Evolutionary conservation across 2,113 vertebrate genomes (phyloP).

Genomic region (Menura novaehollandiae): DNA sequence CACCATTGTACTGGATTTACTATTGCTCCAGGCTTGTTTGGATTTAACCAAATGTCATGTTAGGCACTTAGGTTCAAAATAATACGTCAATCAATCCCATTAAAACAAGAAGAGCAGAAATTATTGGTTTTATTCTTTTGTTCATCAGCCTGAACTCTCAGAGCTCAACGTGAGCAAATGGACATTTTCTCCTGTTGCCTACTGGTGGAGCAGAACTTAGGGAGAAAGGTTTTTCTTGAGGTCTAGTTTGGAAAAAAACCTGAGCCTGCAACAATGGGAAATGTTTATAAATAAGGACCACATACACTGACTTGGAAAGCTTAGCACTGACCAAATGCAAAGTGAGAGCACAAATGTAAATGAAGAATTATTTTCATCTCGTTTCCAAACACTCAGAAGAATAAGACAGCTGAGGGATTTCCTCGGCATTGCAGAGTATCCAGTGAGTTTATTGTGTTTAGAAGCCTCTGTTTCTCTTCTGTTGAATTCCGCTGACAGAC

Average conservation of each 20-base stretch:
- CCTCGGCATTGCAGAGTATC: not conserved
- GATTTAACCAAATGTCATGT: not conserved
- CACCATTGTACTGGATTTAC: not conserved
- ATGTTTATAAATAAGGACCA: not conserved
- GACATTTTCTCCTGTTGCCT: not conserved
- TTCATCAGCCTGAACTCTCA: not conserved
- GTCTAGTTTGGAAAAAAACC: not conserved
- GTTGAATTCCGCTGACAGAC: not conserved
- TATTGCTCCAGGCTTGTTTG: not conserved
- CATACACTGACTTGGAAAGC: not conserved
- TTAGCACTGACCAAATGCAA: not conserved
- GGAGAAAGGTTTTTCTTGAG: not conserved
- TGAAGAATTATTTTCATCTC: not conserved
- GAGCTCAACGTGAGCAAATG: not conserved
- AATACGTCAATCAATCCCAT: not conserved
- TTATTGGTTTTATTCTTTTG: not conserved
- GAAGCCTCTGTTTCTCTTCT: not conserved
- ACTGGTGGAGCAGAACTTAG: not conserved
- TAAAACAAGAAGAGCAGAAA: not conserved
- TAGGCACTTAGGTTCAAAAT: not conserved
- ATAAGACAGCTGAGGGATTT: not conserved
- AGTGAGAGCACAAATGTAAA: not conserved
- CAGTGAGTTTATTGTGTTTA: not conserved
- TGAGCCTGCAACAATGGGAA: not conserved
- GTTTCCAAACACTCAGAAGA: not conserved